Evolutionary conservation across 2,113 vertebrate species (phyloP).

Genomic region (Agelaius phoeniceus): DNA sequence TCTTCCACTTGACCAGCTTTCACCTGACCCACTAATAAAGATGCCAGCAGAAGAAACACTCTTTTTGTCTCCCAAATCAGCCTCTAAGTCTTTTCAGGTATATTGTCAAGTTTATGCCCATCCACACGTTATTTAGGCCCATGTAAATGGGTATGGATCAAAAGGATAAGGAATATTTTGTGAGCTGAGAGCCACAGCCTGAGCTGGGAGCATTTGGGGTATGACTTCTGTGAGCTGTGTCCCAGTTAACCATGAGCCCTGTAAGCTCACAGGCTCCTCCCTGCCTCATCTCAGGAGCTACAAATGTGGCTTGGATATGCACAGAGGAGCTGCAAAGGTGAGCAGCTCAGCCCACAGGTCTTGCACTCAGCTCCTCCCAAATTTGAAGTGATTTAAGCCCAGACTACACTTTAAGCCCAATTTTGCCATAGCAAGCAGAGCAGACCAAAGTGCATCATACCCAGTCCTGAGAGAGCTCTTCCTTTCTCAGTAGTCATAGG

Average conservation of each 20-base stretch:
- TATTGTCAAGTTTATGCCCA: not conserved
- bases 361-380: not conserved
- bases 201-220: not conserved
- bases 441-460: not conserved
- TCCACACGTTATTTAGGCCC: not conserved
- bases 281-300: not conserved
- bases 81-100: not conserved
- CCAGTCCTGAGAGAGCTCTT: not conserved
- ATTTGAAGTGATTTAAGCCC: not conserved
- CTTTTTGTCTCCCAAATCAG: not conserved
- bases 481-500: not conserved
- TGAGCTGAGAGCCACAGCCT: not conserved
- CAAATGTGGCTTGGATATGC: rapidly evolving
- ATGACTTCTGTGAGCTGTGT: not conserved
- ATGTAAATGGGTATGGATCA: not conserved
- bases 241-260: not conserved
- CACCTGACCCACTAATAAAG: conserved; percentile 59
- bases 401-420: not conserved
- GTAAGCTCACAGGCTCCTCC: not conserved
- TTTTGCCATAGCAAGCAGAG: not conserved
- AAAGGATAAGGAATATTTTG: not conserved
- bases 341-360: not conserved
- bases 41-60: conserved; percentile 6
- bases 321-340: not conserved
- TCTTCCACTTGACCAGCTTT: conserved; percentile 66